Base-by-base conservation (phyloP, 2,797 vertebrate genomes). In the Tolypeutes matacus region DNA sequence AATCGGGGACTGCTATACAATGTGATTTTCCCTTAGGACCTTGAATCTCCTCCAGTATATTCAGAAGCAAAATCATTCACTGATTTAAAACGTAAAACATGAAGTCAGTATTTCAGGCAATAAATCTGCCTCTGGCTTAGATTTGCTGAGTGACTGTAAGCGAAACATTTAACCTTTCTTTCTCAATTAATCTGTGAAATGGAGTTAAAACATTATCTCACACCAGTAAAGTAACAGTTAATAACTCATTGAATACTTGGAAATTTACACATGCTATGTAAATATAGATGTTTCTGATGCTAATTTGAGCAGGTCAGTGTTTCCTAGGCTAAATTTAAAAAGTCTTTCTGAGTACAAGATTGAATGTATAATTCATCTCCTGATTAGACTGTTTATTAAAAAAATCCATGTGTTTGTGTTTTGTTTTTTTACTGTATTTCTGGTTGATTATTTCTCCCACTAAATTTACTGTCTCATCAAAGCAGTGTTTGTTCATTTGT, bases 401-500 rank as follows among this genome's bases (percentile, higher is more conserved):
- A 0, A 94, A 87, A 0, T 0, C 31, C 20, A 21, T 73, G 56
- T 67, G 39, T 97, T 97, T n/a, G n/a, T n/a, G n/a, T 94, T 93
- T 94, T 36, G 5, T 46, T 46, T 46, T 46, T 46, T 9, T 9
- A 46, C 67, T 95, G 85, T 58, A 93, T 75, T 97, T 97, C 77
- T 95, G 91, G 78, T 97, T 92, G 89, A 78, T 97, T 97, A 97
- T 97, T 97, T 97, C 82, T 96, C 49, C 58, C 23, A 17, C 58
- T 95, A 87, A 96, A 97, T 96, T 83, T 95, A 97, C 94, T 93
- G 75, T 96, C 96, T 93, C 96, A 96, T 97, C 93, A 97, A 90
- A 95, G 93, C 88, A 86, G 94, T 90, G 81, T 97, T 97, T 97
- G 95, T 96, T 97, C 95, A 96, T 97, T 95, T 97, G 95, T 96